Conservation (phyloP, 2,797 vertebrate genomes). For the Catostomus latipinnis region DNA sequence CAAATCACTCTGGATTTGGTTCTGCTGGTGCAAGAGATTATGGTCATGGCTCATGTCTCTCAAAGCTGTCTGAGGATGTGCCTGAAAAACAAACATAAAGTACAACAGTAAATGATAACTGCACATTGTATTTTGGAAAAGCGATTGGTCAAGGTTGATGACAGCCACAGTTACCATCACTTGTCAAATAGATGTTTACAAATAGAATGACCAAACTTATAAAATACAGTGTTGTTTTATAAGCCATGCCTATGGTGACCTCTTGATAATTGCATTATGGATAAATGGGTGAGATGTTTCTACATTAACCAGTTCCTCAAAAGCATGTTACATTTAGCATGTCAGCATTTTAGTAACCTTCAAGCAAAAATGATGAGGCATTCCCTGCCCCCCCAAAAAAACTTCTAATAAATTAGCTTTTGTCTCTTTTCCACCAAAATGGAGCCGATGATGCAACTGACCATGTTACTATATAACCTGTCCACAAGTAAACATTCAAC, state of each 20-base stretch:
- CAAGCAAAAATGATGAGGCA: no score
- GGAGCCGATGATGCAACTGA: no score
- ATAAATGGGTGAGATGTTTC: background rate
- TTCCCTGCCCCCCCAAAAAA: no score
- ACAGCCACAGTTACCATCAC: background rate
- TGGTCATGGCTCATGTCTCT: conserved; percentile 65
- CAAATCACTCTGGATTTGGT: conserved; percentile 78
- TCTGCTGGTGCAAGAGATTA: conserved; percentile 66
- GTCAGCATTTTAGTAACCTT: background rate
- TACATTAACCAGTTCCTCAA: background rate
- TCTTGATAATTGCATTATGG: background rate
- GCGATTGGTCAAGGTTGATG: conserved; percentile 63
- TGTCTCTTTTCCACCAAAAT: background rate
- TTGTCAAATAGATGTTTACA: background rate
- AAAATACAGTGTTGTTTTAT: no score
- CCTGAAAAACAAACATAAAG: conserved; percentile 64
- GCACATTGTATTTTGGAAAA: conserved; percentile 17
- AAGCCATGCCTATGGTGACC: background rate
- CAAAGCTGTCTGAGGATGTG: conserved; percentile 65
- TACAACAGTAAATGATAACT: background rate
- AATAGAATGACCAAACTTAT: no score
- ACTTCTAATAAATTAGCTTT: no score
- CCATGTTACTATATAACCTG: no score
- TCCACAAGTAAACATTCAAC: no score
- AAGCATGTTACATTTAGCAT: background rate